phyloP scores from a whole-genome alignment of 1,140 invertebrate species.

The Choristoneura fumiferana region DNA sequence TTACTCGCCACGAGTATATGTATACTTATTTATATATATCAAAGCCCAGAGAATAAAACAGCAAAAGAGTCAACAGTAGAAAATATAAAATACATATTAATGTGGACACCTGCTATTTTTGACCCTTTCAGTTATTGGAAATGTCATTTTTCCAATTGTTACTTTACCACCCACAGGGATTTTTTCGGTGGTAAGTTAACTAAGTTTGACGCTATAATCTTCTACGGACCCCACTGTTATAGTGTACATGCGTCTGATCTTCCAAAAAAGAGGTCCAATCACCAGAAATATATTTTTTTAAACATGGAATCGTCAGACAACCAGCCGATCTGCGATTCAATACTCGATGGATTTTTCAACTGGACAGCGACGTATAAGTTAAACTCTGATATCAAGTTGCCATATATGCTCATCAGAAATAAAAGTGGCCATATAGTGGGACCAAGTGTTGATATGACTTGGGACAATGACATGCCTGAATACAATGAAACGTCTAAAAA shows the following conservation, averaged over 20 bases:
- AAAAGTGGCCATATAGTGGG: slow-evolving; percentile 50
- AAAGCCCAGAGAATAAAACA: no score
- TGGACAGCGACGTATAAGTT: slow-evolving; percentile 83
- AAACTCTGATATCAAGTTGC: slow-evolving; percentile 82
- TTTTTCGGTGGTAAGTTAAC: slow-evolving; percentile 40
- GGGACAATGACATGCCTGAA: slow-evolving; percentile 50
- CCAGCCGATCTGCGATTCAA: slow-evolving; percentile 54
- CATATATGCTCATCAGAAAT: slow-evolving; percentile 68
- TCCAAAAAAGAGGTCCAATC: slow-evolving; percentile 29
- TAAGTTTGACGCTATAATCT: slow-evolving; percentile 60
- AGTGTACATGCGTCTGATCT: slow-evolving; percentile 19
- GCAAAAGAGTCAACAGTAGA: no score
- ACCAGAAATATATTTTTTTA: slow-evolving; percentile 62
- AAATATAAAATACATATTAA: slow-evolving; percentile 62
- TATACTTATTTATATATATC: no score
- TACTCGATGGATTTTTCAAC: slow-evolving; percentile 78
- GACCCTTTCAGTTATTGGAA: slow-evolving; percentile 54
- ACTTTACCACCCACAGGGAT: slow-evolving; percentile 43
- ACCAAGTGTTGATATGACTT: slow-evolving; percentile 48
- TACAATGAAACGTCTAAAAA: slow-evolving; percentile 56
- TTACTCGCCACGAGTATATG: no score
- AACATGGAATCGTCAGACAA: slow-evolving; percentile 62
- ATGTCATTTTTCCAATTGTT: slow-evolving; percentile 54
- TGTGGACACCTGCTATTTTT: slow-evolving; percentile 47
- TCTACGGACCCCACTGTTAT: slow-evolving; percentile 47